Evolutionary conservation across 2,113 vertebrate species (phyloP).

Genomic region (Lontra canadensis): DNA sequence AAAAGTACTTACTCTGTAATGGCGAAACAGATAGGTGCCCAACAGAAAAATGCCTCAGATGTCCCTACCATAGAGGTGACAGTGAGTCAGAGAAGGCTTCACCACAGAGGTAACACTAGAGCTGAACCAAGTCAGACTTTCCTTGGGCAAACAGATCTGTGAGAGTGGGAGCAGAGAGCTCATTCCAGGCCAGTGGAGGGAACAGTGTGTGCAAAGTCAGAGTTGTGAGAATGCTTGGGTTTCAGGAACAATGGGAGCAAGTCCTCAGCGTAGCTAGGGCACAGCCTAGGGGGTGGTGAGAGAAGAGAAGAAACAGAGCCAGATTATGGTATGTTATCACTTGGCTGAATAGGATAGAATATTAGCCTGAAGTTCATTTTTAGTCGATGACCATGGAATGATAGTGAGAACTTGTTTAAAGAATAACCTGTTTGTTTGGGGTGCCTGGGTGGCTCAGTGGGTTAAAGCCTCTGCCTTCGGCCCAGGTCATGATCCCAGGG

Average conservation of each 20-base stretch:
- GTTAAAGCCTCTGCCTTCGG: too few relatives aligned
- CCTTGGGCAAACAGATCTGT: not conserved
- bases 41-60: not conserved
- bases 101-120: not conserved
- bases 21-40: not conserved
- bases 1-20: not conserved
- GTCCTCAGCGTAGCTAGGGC: not conserved
- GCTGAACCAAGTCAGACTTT: not conserved
- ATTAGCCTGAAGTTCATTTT: not conserved
- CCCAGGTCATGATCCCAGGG: too few relatives aligned
- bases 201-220: not conserved
- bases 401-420: not conserved
- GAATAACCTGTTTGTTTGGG: not conserved
- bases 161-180: not conserved
- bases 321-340: not conserved
- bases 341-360: not conserved
- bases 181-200: not conserved
- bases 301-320: not conserved
- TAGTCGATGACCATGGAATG: not conserved
- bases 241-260: conserved; percentile 9
- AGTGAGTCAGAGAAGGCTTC: conserved; percentile 24
- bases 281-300: not conserved
- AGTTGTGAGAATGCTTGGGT: not conserved
- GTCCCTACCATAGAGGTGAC: not conserved
- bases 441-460: too few relatives aligned